Base-by-base conservation (phyloP, 2,797 vertebrate species). In the Spinus pinus region DNA sequence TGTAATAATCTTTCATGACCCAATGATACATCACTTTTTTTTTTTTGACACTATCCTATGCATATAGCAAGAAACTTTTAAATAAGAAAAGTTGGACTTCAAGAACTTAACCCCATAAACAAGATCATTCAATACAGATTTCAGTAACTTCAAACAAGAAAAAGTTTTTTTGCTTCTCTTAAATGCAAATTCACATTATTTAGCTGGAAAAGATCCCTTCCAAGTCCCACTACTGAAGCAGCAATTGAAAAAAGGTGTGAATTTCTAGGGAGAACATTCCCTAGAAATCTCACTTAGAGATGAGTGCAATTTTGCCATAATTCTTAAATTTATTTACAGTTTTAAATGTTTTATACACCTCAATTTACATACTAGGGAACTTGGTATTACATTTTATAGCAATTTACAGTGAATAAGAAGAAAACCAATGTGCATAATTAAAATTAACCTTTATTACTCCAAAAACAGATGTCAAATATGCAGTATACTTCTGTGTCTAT, bases 261-360 rank as follows among this genome's bases (percentile, higher is more conserved):
- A 37, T 77, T 84, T 67, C 77, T 70, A 77, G 12, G 73, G 61
- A 91, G 27, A 88, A 81, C 9, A 53, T 35, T 74, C 54, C 56
- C 79, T 83, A 81, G 74, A 67, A 93, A 70, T 83, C 49, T 31
- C 67, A 79, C 27, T 64, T 61, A 84, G 71, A 86, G 47, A 93
- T 39, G 17, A 75, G 7, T 73, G 65, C 64, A 54, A 57, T 66
- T 90, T 92, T 87, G 62, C 73, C 46, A 31, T 93, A 37, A 80
- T 89, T 95, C 62, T 95, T 79, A 44, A 70, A 96, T 97, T 97
- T 97, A 97, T 97, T 98, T 97, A 97, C 89, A 97, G 91, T 46
- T 95, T 96, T 56, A 89, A 90, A 90, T 93, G 89, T 88, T 94
- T 92, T 93, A 92, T 96, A 96, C 86, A 97, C 90, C 81, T 97